A percentile compares a stretch with the other conserved stretches of the same genome.
These are phyloP conservation scores for Sakesphorus luctuosus DNA, from an alignment of 2,113 vertebrate species.

Conservation along the genomic window DNA sequence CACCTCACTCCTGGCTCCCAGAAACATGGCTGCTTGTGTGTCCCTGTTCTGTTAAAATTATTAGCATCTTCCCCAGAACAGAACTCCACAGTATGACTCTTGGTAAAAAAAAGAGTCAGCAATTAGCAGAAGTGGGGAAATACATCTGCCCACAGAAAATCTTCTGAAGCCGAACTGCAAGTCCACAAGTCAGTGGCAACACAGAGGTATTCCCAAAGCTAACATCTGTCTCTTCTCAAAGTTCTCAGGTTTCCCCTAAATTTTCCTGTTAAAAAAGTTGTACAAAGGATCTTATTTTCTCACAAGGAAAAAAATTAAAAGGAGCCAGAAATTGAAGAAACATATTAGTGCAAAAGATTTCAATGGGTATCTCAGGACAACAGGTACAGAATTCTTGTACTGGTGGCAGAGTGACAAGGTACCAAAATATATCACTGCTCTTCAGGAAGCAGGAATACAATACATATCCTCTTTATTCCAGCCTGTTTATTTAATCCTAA, in stretches of 20 bases:
- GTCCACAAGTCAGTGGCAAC: background rate
- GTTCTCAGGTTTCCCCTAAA: background rate
- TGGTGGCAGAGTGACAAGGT: background rate
- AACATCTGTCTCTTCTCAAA: background rate
- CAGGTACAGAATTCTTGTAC: background rate
- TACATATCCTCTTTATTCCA: background rate
- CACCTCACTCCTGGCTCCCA: background rate
- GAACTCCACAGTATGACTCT: background rate
- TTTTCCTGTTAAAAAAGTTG: background rate
- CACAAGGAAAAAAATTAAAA: background rate
- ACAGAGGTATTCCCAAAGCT: background rate
- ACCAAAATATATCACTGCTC: background rate
- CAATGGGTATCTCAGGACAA: background rate
- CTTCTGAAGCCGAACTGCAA: background rate
- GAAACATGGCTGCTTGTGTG: background rate
- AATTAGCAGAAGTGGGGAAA: background rate
- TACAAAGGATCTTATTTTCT: background rate
- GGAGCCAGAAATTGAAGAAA: background rate
- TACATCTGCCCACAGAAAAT: background rate
- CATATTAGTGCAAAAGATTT: background rate
- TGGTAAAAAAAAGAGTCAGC: background rate
- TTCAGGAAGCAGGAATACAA: background rate
- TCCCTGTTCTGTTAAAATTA: background rate
- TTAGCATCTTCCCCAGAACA: background rate
- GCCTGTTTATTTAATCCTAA: background rate